Base-by-base conservation (phyloP, 2,888 invertebrate species). In the Drosophila eohydei region DNA sequence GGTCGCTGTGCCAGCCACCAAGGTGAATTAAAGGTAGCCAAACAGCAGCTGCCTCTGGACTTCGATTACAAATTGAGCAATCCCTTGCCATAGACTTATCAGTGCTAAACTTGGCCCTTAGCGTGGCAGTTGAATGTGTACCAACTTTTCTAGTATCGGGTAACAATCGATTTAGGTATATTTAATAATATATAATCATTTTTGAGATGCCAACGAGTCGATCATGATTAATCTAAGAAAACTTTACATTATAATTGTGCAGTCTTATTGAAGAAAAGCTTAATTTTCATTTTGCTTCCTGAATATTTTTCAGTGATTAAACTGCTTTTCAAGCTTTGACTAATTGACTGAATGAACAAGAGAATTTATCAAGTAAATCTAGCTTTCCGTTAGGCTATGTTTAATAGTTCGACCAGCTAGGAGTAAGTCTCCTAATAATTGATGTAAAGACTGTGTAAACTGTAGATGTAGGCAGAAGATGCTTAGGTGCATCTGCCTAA, bases 51-150 rank as follows among this genome's bases (percentile, higher is more conserved):
- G 46, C 51, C 41, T 9, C 40, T 41, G 12, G 28, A 51, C 74
- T 63, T 63, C 65, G 73, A 83, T 77, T 80, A 73, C 64, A 59
- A 40, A 46, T 38, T 34, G 41, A 51, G 40, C 34, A 34, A 38
- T 32, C 43, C 30, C 50, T 34, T 41, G 54, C n/a, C 30, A 21
- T 51, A 36, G 9, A 30, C 38, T 16, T 48, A 26, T 30, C 16
- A 8, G 14, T 9, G 16, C 30, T 12, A 36, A 38, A 44, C 26
- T 34, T 38, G 16, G 32, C 26, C 50, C 12, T 40, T 12, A 16
- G 38, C 3, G 9, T 7, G 38, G 21, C 28, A 58, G 54, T 60
- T 59, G 21, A 68, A 12, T 26, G 7, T 11, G 44, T 32, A 26
- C 36, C 34, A 40, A 46, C 40, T 40, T 40, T 48, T 2, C 16